Percentiles rank a stretch among this genome's conserved stretches.
phyloP scores from a whole-genome alignment of 2,797 vertebrate genomes.

The Macrochelys suwanniensis region DNA sequence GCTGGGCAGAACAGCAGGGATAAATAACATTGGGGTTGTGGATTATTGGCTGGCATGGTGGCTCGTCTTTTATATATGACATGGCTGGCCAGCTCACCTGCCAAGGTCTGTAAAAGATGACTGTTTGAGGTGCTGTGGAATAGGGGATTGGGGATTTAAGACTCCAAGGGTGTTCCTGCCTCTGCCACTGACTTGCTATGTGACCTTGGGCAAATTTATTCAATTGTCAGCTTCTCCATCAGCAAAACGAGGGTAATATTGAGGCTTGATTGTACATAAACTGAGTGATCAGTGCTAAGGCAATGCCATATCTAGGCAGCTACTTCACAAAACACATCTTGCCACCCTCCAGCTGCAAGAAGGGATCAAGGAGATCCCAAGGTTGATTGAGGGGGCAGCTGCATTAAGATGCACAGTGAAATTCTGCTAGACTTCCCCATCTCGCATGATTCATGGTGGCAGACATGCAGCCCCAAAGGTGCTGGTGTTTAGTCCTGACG shows the following conservation, averaged over 20 bases:
- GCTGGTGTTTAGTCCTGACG: background rate
- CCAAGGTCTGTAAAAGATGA: background rate
- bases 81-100: background rate
- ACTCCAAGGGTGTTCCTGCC: background rate
- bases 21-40: fast-evolving
- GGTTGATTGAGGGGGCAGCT: background rate
- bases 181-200: background rate
- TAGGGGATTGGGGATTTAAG: background rate
- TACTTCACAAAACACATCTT: background rate
- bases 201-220: background rate
- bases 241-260: background rate
- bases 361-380: background rate
- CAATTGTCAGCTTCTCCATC: background rate
- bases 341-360: background rate
- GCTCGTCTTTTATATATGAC: background rate
- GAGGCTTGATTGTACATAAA: background rate
- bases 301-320: background rate
- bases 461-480: background rate
- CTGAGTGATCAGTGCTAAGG: background rate
- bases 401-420: background rate
- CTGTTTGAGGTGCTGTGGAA: background rate
- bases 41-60: background rate
- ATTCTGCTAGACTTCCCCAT: background rate
- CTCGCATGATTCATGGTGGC: background rate
- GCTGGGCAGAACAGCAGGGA: fast-evolving